Evolutionary conservation across 2,888 invertebrate species (phyloP).

Genomic region (Cryptophagus acutangulus): DNA sequence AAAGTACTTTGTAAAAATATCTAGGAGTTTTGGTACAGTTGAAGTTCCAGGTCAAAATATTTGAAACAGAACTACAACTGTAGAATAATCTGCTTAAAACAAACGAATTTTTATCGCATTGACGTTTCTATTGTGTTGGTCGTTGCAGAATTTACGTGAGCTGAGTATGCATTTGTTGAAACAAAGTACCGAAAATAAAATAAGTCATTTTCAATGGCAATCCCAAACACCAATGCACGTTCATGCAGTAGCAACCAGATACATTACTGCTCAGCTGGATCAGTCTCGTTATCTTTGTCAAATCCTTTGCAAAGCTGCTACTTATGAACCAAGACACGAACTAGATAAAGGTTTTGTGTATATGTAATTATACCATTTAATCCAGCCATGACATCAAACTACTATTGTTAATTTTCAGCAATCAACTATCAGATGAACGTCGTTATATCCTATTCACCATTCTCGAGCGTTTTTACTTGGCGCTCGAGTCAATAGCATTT

Average conservation of each 20-base stretch:
- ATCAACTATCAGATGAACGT: constrained; percentile 66
- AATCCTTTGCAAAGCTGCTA: constrained; percentile 65
- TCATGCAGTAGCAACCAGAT: constrained; percentile 75
- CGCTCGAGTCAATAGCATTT: constrained; percentile 74
- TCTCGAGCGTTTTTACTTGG: constrained; percentile 75
- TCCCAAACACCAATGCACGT: constrained; percentile 65
- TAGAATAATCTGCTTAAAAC: too few relatives aligned
- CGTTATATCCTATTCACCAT: constrained; percentile 70
- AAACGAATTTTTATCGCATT: not conserved
- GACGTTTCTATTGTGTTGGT: too few relatives aligned
- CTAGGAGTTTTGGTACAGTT: too few relatives aligned
- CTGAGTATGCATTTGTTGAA: constrained; percentile 78
- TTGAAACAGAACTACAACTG: too few relatives aligned
- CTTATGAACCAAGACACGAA: constrained; percentile 62
- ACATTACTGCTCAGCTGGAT: constrained; percentile 77
- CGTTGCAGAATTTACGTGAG: constrained; percentile 74
- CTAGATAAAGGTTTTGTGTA: constrained; percentile 72
- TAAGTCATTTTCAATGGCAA: constrained; percentile 48
- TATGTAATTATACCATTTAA: constrained; percentile 55
- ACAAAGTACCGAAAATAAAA: constrained; percentile 52
- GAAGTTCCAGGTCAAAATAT: too few relatives aligned
- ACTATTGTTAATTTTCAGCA: constrained; percentile 52
- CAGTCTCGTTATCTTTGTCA: constrained; percentile 73
- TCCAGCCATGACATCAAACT: not conserved
- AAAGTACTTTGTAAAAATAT: too few relatives aligned